These are phyloP conservation scores for Parauchenoglanis ngamensis DNA, from an alignment of 2,797 vertebrate genomes.

Conservation along the genomic window DNA sequence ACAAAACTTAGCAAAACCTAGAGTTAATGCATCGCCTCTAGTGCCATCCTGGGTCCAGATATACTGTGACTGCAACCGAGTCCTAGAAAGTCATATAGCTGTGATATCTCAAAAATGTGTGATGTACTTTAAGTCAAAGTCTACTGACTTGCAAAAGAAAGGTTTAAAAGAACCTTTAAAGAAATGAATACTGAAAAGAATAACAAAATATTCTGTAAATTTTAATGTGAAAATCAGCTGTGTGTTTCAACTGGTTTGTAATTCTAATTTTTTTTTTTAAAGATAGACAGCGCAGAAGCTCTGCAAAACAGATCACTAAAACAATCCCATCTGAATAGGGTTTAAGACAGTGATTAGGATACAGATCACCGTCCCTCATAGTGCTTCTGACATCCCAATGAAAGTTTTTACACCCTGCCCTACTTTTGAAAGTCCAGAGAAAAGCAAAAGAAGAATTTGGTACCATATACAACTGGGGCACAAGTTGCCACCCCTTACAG, in stretches of 20 bases:
- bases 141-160: not conserved
- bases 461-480: too few relatives aligned
- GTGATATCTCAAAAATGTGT: not conserved
- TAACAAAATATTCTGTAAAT: too few relatives aligned
- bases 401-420: too few relatives aligned
- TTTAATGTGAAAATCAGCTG: too few relatives aligned
- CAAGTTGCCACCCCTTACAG: not conserved
- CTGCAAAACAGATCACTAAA: not conserved
- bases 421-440: too few relatives aligned
- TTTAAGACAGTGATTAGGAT: not conserved
- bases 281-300: not conserved
- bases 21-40: not conserved
- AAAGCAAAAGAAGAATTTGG: too few relatives aligned
- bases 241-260: too few relatives aligned
- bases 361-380: too few relatives aligned
- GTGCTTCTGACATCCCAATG: too few relatives aligned
- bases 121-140: not conserved
- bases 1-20: too few relatives aligned
- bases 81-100: not conserved
- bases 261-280: not conserved
- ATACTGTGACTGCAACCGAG: not conserved
- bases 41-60: not conserved
- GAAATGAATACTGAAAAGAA: too few relatives aligned
- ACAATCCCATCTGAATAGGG: not conserved
- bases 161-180: too few relatives aligned